Percentiles rank a stretch among this genome's conserved stretches.
Evolutionary conservation across 2,113 vertebrate species (phyloP).

Genomic region (Sturnira hondurensis): DNA sequence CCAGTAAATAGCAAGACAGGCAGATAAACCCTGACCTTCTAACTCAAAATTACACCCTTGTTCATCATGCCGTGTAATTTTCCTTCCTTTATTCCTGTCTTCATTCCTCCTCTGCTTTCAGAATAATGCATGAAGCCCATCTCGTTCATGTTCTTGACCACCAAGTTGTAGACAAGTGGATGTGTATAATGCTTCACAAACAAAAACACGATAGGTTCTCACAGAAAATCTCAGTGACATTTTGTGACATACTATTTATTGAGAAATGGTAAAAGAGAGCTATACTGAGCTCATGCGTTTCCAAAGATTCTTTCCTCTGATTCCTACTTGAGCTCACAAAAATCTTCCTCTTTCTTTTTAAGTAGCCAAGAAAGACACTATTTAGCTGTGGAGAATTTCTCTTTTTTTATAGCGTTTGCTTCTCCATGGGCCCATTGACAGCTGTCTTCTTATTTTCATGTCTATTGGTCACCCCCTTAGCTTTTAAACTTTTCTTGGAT

Average conservation of each 20-base stretch:
- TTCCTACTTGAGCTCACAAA: rapidly evolving
- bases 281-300: rapidly evolving
- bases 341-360: background rate
- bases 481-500: background rate
- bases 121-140: background rate
- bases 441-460: background rate
- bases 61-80: rapidly evolving
- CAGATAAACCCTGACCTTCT: background rate
- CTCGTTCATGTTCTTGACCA: background rate
- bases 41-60: rapidly evolving
- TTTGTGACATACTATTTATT: no score
- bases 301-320: background rate
- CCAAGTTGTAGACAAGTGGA: background rate
- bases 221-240: background rate
- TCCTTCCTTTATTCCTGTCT: background rate
- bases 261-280: rapidly evolving
- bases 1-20: background rate
- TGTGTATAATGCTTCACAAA: background rate
- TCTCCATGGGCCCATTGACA: background rate
- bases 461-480: background rate
- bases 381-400: background rate
- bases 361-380: background rate
- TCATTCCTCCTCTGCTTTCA: background rate
- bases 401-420: background rate
- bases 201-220: background rate